phyloP scores from a whole-genome alignment of 1,140 invertebrate genomes.

The Euura saliciscinereae region DNA sequence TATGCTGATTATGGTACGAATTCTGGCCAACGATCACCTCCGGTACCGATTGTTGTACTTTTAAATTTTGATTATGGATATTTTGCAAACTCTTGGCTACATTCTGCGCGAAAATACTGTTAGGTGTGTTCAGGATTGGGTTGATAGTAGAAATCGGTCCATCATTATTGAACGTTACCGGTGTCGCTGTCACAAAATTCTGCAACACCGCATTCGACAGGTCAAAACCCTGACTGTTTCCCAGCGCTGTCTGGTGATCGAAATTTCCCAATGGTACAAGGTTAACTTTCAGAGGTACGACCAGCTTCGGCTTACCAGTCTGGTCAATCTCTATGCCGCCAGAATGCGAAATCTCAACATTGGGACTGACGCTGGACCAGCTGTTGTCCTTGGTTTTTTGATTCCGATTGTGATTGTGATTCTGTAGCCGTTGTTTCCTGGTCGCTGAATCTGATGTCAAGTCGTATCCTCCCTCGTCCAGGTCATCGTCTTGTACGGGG shows the following conservation, averaged over 20 bases:
- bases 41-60: constrained; percentile 34
- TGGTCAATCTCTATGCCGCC: constrained; percentile 46
- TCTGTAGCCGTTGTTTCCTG: constrained; percentile 9
- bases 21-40: constrained; percentile 55
- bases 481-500: not conserved
- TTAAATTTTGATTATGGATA: constrained; percentile 24
- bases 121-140: constrained; percentile 39
- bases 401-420: constrained; percentile 24
- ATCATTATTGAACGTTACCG: constrained; percentile 33
- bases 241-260: constrained; percentile 52
- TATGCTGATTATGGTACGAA: constrained; percentile 44
- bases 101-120: constrained; percentile 15
- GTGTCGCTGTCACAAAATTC: constrained; percentile 34
- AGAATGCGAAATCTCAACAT: constrained; percentile 41
- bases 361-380: constrained; percentile 50
- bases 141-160: constrained; percentile 24
- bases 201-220: constrained; percentile 50
- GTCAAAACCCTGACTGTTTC: constrained; percentile 54
- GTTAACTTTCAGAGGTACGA: constrained; percentile 49
- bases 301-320: constrained; percentile 49
- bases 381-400: constrained; percentile 24
- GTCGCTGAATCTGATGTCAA: constrained; percentile 8
- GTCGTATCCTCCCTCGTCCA: constrained; percentile 30
- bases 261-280: constrained; percentile 49
- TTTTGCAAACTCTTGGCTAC: constrained; percentile 10